Evolutionary conservation across 2,797 vertebrate species (phyloP), one percentile per base, ranked within the genome.

Genomic region (Hyperoplus lanceolatus): DNA sequence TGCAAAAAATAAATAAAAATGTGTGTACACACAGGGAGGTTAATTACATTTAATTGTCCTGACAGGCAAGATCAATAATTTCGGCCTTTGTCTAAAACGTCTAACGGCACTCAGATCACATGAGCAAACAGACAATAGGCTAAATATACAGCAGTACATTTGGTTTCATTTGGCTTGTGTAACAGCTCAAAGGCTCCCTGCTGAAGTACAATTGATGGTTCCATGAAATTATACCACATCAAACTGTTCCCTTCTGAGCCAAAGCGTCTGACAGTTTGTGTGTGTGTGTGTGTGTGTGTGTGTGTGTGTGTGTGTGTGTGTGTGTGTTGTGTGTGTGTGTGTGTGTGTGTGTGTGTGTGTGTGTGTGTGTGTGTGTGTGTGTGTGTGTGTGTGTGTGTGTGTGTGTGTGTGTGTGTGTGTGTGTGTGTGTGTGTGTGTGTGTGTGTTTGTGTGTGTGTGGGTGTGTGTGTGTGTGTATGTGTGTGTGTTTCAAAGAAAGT

Each of bases 91-190:
- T 90, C 77, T 74, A 83, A 62, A 81, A 89, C 77, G 81, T 75
- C 86, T 63, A 75, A 53, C 70, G 53, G 71, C 87, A 67, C 85
- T 90, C 85, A 70, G 62, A 84, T 86, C 75, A 82, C 73, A 86
- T 90, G 84, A 83, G 80, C 7, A 15, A 70, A 11, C 68, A 5
- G 67, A 70, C 60, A 73, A 55, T 68, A 83, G 83, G 77, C 84
- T 74, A 82, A 85, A 88, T 59, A 80, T 71, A 60, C 79, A 63
- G 50, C 6, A 39, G 50, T 63, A 45, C 72, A 80, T 85, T 87
- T 79, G 74, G 76, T 81, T 89, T 87, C 29, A 79, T 87, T 87
- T 86, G 87, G 85, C 78, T 82, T 54, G 82, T 74, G 83, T 80
- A 76, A 50, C 65, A 70, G 78, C 77, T 82, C 72, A 45, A 73